These are phyloP conservation scores for Lasiommata megera DNA, from an alignment of 2,888 invertebrate species.

Conservation along the genomic window DNA sequence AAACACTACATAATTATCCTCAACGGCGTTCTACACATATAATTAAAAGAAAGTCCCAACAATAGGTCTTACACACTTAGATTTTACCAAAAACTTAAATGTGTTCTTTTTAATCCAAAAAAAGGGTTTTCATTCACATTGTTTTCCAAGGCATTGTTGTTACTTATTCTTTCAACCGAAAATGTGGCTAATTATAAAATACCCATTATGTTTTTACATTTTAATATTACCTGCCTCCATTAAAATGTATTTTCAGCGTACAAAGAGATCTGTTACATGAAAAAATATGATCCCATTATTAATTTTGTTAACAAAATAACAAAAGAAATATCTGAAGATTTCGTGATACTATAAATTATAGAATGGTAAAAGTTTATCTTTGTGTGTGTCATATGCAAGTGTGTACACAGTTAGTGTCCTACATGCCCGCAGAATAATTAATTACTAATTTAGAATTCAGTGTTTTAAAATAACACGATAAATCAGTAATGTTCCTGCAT, in stretches of 20 bases:
- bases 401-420: too few relatives aligned
- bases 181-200: conserved; percentile 12
- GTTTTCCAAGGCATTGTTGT: conserved; percentile 21
- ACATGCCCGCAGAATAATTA: too few relatives aligned
- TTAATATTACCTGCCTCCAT: conserved; percentile 10
- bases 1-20: not conserved
- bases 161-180: conserved; percentile 16
- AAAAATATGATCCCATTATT: too few relatives aligned
- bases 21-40: not conserved
- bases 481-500: too few relatives aligned
- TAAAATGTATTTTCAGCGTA: conserved; percentile 1
- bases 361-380: too few relatives aligned
- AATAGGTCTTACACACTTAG: conserved; percentile 11
- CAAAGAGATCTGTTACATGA: too few relatives aligned
- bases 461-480: too few relatives aligned
- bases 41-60: conserved; percentile 18
- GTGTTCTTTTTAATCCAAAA: conserved; percentile 23
- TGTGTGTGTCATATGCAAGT: too few relatives aligned
- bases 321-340: too few relatives aligned
- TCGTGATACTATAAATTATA: too few relatives aligned
- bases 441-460: too few relatives aligned
- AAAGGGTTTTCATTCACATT: conserved; percentile 13
- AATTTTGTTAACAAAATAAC: too few relatives aligned
- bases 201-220: not conserved
- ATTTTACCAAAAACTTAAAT: conserved; percentile 13